Conservation (phyloP, 2,113 vertebrate genomes). For the Oncorhynchus keta region DNA sequence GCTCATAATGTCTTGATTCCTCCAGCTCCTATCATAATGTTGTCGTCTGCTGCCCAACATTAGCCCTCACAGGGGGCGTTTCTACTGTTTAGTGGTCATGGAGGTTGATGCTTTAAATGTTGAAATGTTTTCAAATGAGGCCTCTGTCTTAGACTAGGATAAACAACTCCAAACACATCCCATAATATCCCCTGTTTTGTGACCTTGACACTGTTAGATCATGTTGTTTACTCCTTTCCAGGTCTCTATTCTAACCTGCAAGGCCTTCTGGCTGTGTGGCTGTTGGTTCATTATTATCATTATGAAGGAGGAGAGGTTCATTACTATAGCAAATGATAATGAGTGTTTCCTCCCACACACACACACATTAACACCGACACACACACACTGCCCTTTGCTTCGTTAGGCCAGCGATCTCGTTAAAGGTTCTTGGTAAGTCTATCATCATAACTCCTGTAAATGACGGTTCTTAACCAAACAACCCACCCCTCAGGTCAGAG, state of each 20-base stretch:
- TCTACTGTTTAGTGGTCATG: slow-evolving; percentile 17
- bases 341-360: slow-evolving; percentile 54
- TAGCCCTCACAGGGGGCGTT: background rate
- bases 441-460: slow-evolving; percentile 56
- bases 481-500: slow-evolving; percentile 45
- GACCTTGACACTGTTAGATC: slow-evolving; percentile 56
- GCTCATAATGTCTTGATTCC: slow-evolving; percentile 72
- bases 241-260: slow-evolving; percentile 2
- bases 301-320: slow-evolving; percentile 56
- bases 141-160: background rate
- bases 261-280: slow-evolving; percentile 28
- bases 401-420: slow-evolving; percentile 48
- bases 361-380: too few relatives aligned
- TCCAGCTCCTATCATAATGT: slow-evolving; percentile 58
- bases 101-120: background rate
- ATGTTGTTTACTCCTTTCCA: slow-evolving; percentile 44
- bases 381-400: slow-evolving; percentile 41
- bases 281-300: slow-evolving; percentile 39
- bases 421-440: slow-evolving; percentile 54
- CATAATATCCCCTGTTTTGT: background rate
- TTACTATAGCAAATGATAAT: slow-evolving; percentile 60
- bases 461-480: slow-evolving; percentile 51
- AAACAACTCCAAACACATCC: background rate
- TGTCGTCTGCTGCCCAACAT: slow-evolving; percentile 43
- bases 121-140: too few relatives aligned